phyloP scores from a whole-genome alignment of 2,888 invertebrate genomes.

The Dendrolimus houi region DNA sequence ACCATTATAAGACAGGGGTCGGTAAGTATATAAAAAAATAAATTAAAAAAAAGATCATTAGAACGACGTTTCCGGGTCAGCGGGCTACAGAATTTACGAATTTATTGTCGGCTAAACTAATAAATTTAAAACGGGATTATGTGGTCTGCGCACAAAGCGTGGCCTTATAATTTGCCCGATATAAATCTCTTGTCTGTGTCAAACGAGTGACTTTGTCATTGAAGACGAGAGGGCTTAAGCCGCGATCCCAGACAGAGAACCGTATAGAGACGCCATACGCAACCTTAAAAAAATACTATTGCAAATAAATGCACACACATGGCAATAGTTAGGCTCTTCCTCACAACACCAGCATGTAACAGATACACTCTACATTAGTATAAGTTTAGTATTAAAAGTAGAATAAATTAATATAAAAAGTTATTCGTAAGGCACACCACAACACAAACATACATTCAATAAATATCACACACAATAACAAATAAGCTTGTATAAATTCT shows the following conservation, averaged over 20 bases:
- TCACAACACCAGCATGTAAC: too few relatives aligned
- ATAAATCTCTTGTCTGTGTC: constrained; percentile 58
- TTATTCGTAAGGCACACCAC: too few relatives aligned
- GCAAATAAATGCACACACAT: too few relatives aligned
- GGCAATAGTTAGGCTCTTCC: too few relatives aligned
- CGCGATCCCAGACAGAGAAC: constrained; percentile 10
- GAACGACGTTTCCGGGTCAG: constrained; percentile 62
- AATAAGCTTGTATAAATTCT: too few relatives aligned
- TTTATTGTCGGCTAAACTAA: constrained; percentile 68
- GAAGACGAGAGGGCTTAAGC: constrained; percentile 21
- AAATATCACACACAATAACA: too few relatives aligned
- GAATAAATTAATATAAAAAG: too few relatives aligned
- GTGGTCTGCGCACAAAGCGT: constrained; percentile 59
- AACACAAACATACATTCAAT: too few relatives aligned
- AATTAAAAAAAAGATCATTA: constrained; percentile 55
- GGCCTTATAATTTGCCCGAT: constrained; percentile 67
- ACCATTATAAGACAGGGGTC: constrained; percentile 24
- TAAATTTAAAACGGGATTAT: constrained; percentile 73
- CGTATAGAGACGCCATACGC: background rate
- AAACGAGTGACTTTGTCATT: constrained; percentile 41
- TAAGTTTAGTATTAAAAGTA: too few relatives aligned
- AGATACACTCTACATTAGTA: too few relatives aligned
- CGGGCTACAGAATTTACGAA: constrained; percentile 63
- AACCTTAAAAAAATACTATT: too few relatives aligned
- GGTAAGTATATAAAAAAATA: too few relatives aligned